phyloP scores from a whole-genome alignment of 2,888 invertebrate species.

The Nasonovia ribisnigri region DNA sequence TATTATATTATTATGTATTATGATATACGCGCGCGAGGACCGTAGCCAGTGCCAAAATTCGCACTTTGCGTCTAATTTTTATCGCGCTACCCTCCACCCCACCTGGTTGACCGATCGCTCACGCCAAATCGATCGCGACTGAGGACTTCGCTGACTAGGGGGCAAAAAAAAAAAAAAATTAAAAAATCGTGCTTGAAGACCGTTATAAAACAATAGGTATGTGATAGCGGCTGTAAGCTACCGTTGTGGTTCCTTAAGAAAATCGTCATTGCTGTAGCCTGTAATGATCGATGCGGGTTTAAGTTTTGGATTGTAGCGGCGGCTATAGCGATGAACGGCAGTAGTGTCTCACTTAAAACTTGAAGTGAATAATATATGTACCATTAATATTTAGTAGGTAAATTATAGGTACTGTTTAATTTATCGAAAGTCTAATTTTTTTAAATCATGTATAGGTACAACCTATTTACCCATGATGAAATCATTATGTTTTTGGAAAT shows the following conservation, averaged over 20 bases:
- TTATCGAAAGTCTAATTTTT: background rate
- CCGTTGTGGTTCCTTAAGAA: background rate
- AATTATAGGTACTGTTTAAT: background rate
- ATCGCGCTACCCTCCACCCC: background rate
- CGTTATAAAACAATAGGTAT: background rate
- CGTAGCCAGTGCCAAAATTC: slow-evolving; percentile 29
- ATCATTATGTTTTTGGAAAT: too few relatives aligned
- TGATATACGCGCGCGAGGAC: background rate
- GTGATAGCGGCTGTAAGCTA: background rate
- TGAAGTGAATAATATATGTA: background rate
- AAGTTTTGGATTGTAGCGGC: background rate
- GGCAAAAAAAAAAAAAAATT: background rate
- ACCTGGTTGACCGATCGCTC: background rate
- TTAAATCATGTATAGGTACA: too few relatives aligned
- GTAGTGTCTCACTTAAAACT: background rate
- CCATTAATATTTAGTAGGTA: too few relatives aligned
- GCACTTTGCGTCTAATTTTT: slow-evolving; percentile 13
- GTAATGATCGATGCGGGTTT: background rate
- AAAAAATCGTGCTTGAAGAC: background rate
- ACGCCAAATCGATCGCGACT: background rate
- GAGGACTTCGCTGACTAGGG: background rate
- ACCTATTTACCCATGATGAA: too few relatives aligned
- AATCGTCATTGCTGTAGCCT: background rate
- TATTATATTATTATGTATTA: background rate
- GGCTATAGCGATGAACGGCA: fast-evolving